Evolutionary conservation across 1,140 invertebrate species (phyloP).

Genomic region (Ptiloglossa arizonensis): DNA sequence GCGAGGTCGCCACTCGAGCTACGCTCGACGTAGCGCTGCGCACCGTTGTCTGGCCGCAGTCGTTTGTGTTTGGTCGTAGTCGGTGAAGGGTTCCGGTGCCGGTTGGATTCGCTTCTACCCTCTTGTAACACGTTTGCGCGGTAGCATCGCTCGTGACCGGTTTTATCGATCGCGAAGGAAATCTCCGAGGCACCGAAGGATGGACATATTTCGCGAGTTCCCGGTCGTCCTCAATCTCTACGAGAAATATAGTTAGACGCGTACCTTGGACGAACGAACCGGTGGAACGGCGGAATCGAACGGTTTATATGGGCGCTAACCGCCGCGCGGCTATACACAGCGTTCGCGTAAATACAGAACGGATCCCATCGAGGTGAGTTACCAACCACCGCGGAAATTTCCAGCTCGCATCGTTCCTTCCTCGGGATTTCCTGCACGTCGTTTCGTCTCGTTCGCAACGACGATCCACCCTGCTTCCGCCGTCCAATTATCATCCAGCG

Average conservation of each 20-base stretch:
- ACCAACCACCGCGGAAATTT: not conserved
- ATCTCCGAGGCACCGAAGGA: slow-evolving; percentile 3
- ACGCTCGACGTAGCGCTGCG: not conserved
- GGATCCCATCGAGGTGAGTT: slow-evolving; percentile 28
- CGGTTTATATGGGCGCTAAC: not conserved
- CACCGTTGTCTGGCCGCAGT: not conserved
- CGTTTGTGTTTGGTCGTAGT: slow-evolving; percentile 35
- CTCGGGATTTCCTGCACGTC: too few relatives aligned
- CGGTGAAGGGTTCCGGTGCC: not conserved
- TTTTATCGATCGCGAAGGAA: not conserved
- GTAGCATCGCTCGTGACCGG: not conserved
- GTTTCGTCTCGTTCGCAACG: not conserved
- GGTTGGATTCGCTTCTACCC: not conserved
- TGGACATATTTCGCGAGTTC: slow-evolving; percentile 73
- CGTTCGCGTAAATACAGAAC: not conserved
- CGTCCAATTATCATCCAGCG: not conserved
- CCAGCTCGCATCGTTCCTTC: too few relatives aligned
- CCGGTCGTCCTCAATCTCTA: slow-evolving; percentile 75
- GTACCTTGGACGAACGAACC: too few relatives aligned
- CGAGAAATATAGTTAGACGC: slow-evolving; percentile 70
- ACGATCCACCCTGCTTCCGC: not conserved
- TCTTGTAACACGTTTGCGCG: not conserved
- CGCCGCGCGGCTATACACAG: not conserved
- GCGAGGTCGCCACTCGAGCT: slow-evolving; percentile 43
- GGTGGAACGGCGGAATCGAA: too few relatives aligned